phyloP scores from a whole-genome alignment of 2,888 invertebrate species.

The Drosophila melanosoma region DNA sequence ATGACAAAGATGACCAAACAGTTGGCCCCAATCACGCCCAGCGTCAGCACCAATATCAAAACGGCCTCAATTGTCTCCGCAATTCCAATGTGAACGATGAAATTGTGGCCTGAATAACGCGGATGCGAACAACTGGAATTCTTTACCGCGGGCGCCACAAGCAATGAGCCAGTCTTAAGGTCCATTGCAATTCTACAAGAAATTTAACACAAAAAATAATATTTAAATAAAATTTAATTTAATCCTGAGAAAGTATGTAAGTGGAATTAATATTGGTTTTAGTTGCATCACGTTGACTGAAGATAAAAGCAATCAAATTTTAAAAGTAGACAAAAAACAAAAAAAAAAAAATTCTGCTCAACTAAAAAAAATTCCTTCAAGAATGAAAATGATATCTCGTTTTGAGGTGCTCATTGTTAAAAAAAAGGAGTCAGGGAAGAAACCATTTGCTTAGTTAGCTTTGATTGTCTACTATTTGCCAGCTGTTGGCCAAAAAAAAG shows the following conservation, averaged over 20 bases:
- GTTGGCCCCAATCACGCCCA: slow-evolving; percentile 92
- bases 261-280: not conserved
- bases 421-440: not conserved
- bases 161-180: slow-evolving; percentile 87
- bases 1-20: slow-evolving; percentile 92
- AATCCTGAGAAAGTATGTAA: not conserved
- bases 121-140: slow-evolving; percentile 94
- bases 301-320: not conserved
- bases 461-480: slow-evolving; percentile 37
- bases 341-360: not conserved
- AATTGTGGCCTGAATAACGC: slow-evolving; percentile 87
- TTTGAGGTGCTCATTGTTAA: not conserved
- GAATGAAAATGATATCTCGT: not conserved
- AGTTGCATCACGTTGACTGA: not conserved
- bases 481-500: slow-evolving; percentile 17
- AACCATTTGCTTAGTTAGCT: slow-evolving; percentile 28
- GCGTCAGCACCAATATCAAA: slow-evolving; percentile 90
- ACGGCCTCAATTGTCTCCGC: slow-evolving; percentile 91
- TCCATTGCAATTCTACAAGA: slow-evolving; percentile 84
- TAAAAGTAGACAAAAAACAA: not conserved
- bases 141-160: slow-evolving; percentile 91
- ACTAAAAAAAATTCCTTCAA: not conserved
- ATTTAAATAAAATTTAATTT: not conserved
- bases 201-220: not conserved
- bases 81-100: slow-evolving; percentile 88